Conservation (phyloP, 2,797 vertebrate species). For the Oreochromis mossambicus region DNA sequence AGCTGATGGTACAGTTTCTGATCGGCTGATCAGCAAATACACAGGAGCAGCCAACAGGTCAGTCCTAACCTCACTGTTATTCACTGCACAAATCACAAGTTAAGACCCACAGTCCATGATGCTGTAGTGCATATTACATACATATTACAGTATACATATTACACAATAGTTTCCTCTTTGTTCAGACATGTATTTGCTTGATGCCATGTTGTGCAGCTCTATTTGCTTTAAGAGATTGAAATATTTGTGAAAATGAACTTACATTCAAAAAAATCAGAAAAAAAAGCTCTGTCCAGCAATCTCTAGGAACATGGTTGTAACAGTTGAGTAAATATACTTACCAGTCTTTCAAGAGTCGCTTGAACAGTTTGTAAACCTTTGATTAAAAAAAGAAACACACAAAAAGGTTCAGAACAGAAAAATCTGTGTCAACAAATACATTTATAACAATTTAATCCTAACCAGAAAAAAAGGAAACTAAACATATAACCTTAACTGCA, state of each 20-base stretch:
- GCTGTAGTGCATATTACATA: neutral
- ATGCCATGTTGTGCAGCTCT: neutral
- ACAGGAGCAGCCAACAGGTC: neutral
- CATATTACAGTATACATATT: neutral
- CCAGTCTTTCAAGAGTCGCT: too few species aligned
- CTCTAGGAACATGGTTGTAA: neutral
- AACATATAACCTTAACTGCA: too few species aligned
- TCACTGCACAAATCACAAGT: neutral
- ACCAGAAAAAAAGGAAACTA: too few species aligned
- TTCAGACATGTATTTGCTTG: neutral
- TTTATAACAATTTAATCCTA: too few species aligned
- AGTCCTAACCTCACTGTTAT: neutral
- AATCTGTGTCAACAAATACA: too few species aligned
- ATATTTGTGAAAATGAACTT: neutral
- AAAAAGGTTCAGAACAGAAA: too few species aligned
- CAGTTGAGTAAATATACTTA: neutral
- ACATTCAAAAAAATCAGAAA: neutral
- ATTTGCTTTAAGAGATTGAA: neutral
- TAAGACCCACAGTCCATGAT: neutral
- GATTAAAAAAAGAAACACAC: too few species aligned
- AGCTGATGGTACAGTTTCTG: neutral
- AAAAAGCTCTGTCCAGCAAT: neutral
- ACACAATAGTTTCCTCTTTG: neutral
- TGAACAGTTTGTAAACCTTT: too few species aligned
- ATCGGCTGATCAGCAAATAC: neutral